Conservation (phyloP, 2,113 vertebrate genomes). For the Charadrius vociferus region DNA sequence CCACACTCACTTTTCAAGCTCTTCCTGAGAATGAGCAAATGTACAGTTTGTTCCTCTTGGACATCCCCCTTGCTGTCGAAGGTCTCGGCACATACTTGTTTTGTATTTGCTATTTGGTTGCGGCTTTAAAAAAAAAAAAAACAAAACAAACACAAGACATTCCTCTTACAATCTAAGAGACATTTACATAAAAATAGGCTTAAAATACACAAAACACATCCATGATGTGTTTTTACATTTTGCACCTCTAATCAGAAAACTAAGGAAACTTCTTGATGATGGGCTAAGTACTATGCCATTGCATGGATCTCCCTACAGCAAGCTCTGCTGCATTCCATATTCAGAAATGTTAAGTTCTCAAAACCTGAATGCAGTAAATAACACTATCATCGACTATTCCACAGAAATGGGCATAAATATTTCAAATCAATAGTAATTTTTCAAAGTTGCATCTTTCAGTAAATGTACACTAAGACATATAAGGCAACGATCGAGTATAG, state of each 20-base stretch:
- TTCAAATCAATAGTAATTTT: not conserved
- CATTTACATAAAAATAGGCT: not conserved
- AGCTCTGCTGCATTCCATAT: not conserved
- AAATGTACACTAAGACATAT: not conserved
- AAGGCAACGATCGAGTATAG: not conserved
- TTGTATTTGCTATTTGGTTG: slow-evolving; percentile 98
- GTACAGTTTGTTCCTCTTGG: slow-evolving; percentile 94
- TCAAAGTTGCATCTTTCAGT: not conserved
- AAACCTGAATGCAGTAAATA: not conserved
- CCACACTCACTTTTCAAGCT: slow-evolving; percentile 92
- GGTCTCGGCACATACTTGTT: slow-evolving; percentile 97
- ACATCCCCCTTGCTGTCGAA: slow-evolving; percentile 93
- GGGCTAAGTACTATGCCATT: not conserved
- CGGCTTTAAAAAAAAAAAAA: slow-evolving; percentile 76
- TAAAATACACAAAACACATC: not conserved
- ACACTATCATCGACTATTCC: not conserved
- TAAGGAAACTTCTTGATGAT: not conserved
- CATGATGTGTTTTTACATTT: not conserved
- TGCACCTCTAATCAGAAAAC: not conserved
- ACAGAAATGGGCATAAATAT: not conserved
- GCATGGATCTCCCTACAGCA: not conserved
- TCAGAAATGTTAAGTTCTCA: not conserved
- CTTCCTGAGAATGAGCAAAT: slow-evolving; percentile 97
- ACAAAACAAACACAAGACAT: not conserved
- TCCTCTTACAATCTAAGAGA: not conserved